Conservation (phyloP, 2,113 vertebrate genomes). For the Mirounga angustirostris region DNA sequence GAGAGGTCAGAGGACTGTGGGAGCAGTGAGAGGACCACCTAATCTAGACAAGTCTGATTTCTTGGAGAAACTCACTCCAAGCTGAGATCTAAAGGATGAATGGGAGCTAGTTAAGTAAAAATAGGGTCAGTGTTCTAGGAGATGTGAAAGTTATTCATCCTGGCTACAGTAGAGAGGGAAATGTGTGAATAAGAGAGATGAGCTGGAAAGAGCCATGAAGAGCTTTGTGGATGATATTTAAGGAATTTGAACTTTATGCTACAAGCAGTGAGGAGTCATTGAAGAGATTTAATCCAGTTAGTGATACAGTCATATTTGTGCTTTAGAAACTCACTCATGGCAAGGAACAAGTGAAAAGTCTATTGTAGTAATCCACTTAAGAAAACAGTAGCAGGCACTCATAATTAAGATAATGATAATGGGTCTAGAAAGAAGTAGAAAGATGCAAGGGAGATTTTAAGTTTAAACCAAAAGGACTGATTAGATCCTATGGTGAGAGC, state of each 20-base stretch:
- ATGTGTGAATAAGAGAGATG: not conserved
- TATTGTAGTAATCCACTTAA: not conserved
- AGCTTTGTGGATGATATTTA: not conserved
- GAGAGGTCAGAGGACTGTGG: not conserved
- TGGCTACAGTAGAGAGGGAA: not conserved
- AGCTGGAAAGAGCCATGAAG: not conserved
- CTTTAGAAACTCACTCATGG: constrained; percentile 7
- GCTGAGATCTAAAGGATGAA: not conserved
- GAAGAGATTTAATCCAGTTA: not conserved
- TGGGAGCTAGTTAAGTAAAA: not conserved
- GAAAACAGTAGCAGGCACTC: not conserved
- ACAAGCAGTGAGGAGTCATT: not conserved
- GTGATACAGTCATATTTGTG: not conserved
- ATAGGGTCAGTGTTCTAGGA: not conserved
- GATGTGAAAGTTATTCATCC: not conserved
- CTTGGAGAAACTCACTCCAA: not conserved
- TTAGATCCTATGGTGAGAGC: not conserved
- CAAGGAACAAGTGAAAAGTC: constrained; percentile 19
- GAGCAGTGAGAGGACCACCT: not conserved
- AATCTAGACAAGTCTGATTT: not conserved
- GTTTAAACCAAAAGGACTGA: not conserved
- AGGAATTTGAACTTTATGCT: constrained; percentile 36
- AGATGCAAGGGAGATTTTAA: not conserved
- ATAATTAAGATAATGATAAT: constrained; percentile 33
- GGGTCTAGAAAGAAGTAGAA: not conserved